Evolutionary conservation across 2,113 vertebrate genomes (phyloP).

Genomic region (Tringa solitaria): DNA sequence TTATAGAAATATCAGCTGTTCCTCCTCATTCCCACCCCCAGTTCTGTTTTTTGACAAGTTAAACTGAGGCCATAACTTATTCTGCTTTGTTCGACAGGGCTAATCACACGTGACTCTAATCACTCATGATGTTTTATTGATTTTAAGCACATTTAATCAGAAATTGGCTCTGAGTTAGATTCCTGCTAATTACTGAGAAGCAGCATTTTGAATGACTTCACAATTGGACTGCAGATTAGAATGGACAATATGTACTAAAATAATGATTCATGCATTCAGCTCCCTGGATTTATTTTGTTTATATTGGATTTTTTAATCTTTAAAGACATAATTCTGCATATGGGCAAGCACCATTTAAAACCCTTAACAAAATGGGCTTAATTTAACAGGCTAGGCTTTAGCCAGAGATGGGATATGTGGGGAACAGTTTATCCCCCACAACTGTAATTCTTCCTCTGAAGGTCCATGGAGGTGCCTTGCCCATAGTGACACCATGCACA

Average conservation of each 20-base stretch:
- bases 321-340: slow-evolving; percentile 73
- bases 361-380: slow-evolving; percentile 63
- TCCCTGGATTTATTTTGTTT: slow-evolving; percentile 74
- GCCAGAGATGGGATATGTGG: slow-evolving; percentile 33
- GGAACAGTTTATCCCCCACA: slow-evolving; percentile 58
- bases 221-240: slow-evolving; percentile 76
- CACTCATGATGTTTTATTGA: slow-evolving; percentile 81
- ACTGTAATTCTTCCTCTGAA: slow-evolving; percentile 7
- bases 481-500: background rate
- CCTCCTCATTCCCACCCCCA: slow-evolving; percentile 62
- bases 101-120: slow-evolving; percentile 78
- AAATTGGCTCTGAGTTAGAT: slow-evolving; percentile 76
- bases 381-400: slow-evolving; percentile 52
- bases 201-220: slow-evolving; percentile 75
- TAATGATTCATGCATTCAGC: slow-evolving; percentile 73
- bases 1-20: slow-evolving; percentile 65
- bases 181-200: slow-evolving; percentile 79
- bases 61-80: slow-evolving; percentile 69
- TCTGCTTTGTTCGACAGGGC: slow-evolving; percentile 74
- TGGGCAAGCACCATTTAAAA: slow-evolving; percentile 58
- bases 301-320: slow-evolving; percentile 78
- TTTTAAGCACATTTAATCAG: slow-evolving; percentile 83
- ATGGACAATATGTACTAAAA: slow-evolving; percentile 79
- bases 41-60: slow-evolving; percentile 71
- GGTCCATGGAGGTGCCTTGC: background rate